Evolutionary conservation across 1,140 invertebrate genomes (phyloP).

Genomic region (Drosophila busckii): DNA sequence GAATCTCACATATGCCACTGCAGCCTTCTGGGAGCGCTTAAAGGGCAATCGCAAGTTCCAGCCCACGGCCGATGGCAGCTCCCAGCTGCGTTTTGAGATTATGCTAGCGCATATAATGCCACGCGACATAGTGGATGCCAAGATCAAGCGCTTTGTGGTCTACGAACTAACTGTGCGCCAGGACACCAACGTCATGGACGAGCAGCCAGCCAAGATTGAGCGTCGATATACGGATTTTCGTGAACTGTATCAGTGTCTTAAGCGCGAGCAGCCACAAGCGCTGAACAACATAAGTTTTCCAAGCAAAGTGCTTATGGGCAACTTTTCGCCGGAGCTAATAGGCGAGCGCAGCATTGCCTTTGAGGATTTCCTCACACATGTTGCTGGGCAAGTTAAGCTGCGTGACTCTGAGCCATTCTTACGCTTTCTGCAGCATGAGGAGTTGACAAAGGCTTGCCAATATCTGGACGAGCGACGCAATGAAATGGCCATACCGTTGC

Average conservation of each 20-base stretch:
- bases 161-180: conserved; percentile 83
- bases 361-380: conserved; percentile 83
- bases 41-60: conserved; percentile 12
- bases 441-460: conserved; percentile 82
- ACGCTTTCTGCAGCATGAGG: conserved; percentile 85
- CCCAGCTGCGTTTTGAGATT: conserved; percentile 79
- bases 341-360: conserved; percentile 85
- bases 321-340: conserved; percentile 87
- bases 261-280: conserved; percentile 82
- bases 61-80: conserved; percentile 49
- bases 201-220: conserved; percentile 83
- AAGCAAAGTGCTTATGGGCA: conserved; percentile 87
- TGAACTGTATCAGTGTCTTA: conserved; percentile 83
- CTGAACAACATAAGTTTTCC: conserved; percentile 84
- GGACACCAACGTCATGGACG: conserved; percentile 80
- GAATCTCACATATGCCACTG: not conserved
- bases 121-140: conserved; percentile 78
- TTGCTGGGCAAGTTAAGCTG: conserved; percentile 82
- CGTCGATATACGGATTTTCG: conserved; percentile 88
- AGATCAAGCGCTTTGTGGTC: conserved; percentile 83
- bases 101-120: conserved; percentile 79
- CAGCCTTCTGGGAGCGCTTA: conserved; percentile 64
- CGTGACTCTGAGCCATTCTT: conserved; percentile 82
- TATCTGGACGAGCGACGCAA: conserved; percentile 83
- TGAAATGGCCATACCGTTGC: conserved; percentile 82